Percentiles rank a stretch among this genome's conserved stretches.
Conservation (phyloP, 2,888 invertebrate species). For the Clivina fossor region DNA sequence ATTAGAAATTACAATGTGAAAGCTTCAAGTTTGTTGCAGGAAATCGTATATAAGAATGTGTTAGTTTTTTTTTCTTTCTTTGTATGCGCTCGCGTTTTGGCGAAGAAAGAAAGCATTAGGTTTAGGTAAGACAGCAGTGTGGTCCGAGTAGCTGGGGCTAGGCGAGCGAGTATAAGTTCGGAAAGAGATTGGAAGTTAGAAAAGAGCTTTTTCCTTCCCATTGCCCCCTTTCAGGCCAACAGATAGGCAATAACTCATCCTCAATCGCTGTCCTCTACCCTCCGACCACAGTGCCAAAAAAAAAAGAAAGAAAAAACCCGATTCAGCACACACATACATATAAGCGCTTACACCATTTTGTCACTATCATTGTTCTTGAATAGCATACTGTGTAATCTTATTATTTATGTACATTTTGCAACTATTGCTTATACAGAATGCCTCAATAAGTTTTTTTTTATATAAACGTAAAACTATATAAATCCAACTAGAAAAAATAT, state of each 20-base stretch:
- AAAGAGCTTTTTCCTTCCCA: conserved; percentile 50
- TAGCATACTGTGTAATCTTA: no score
- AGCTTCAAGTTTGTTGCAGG: no score
- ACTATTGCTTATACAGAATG: no score
- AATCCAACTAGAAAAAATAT: no score
- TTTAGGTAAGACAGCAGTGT: not conserved
- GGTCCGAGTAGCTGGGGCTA: not conserved
- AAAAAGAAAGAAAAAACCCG: conserved; percentile 54
- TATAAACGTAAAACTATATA: no score
- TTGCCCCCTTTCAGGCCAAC: conserved; percentile 51
- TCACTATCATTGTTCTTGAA: conserved; percentile 51
- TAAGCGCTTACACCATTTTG: conserved; percentile 47
- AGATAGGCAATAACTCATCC: conserved; percentile 53
- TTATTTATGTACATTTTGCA: no score
- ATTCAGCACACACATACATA: conserved; percentile 52
- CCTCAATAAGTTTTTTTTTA: no score
- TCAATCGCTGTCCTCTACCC: conserved; percentile 45
- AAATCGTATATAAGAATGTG: no score
- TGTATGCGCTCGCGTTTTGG: no score
- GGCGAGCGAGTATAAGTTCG: conserved; percentile 1
- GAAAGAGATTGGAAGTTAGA: conserved; percentile 44
- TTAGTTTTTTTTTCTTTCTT: no score
- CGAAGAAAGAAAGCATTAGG: not conserved
- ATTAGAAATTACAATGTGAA: no score
- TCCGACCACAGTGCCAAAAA: conserved; percentile 3